These are phyloP conservation scores for Panagrolaimus sp. DNA, from an alignment of 1,140 invertebrate genomes.

Conservation along the genomic window DNA sequence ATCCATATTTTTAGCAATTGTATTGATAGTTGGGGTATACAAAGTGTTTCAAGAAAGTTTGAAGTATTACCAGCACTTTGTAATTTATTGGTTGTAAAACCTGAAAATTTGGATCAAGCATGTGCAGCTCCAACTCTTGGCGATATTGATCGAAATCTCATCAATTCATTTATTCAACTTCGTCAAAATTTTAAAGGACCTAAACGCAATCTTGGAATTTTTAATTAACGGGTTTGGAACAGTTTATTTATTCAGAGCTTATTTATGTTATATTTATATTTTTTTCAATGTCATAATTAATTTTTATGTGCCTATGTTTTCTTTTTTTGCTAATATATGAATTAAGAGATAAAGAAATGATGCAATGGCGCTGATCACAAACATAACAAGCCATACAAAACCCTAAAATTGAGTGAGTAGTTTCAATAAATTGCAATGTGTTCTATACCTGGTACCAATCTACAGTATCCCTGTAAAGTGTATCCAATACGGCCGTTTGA, in stretches of 20 bases:
- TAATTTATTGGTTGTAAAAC: slow-evolving; percentile 87
- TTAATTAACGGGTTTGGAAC: not conserved
- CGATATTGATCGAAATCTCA: slow-evolving; percentile 14
- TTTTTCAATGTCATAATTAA: not conserved
- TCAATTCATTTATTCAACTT: slow-evolving; percentile 18
- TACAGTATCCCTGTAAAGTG: not conserved
- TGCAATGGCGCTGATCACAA: not conserved
- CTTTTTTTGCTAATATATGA: not conserved
- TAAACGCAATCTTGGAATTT: slow-evolving; percentile 9
- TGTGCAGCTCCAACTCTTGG: slow-evolving; percentile 67
- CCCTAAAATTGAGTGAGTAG: not conserved
- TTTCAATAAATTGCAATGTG: no score
- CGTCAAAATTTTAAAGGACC: slow-evolving; percentile 17
- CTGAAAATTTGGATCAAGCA: slow-evolving; percentile 89
- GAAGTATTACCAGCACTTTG: slow-evolving; percentile 89
- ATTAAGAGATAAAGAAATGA: not conserved
- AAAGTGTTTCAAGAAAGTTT: slow-evolving; percentile 75
- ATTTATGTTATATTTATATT: slow-evolving; percentile 11
- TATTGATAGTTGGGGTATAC: slow-evolving; percentile 65
- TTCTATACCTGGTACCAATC: not conserved
- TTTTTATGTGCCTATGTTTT: not conserved
- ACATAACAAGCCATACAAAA: slow-evolving; percentile 14
- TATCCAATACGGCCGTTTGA: slow-evolving; percentile 4
- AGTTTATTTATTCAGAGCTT: not conserved
- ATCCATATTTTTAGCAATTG: slow-evolving; percentile 65